phyloP scores from a whole-genome alignment of 2,113 vertebrate species.

The Kryptolebias marmoratus region DNA sequence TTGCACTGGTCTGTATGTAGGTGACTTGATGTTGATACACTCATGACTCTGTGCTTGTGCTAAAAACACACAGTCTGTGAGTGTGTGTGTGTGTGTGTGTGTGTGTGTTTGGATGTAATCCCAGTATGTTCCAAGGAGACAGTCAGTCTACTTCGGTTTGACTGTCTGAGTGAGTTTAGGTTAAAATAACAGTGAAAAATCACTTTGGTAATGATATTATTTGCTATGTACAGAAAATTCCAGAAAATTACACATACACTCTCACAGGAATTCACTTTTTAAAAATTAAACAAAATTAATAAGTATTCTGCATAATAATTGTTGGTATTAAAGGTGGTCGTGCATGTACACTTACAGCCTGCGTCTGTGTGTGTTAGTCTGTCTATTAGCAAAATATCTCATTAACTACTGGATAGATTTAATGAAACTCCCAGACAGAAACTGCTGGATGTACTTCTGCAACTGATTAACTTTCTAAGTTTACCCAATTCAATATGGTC shows the following conservation, averaged over 20 bases:
- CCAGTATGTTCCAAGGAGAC: constrained; percentile 52
- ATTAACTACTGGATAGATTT: no score
- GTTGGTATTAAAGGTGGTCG: background rate
- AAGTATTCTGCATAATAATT: background rate
- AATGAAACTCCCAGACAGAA: no score
- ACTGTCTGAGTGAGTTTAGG: constrained; percentile 38
- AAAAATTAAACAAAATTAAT: no score
- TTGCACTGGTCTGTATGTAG: constrained; percentile 44
- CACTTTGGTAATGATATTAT: constrained; percentile 31
- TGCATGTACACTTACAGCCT: background rate
- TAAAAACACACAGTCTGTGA: constrained; percentile 27
- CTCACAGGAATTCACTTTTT: no score
- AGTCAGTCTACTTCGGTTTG: constrained; percentile 51
- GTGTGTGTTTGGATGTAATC: constrained; percentile 47
- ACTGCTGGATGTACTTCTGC: no score
- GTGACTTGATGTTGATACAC: constrained; percentile 57
- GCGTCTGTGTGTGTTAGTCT: no score
- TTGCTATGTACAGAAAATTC: constrained; percentile 31
- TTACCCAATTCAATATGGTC: no score
- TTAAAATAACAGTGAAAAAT: constrained; percentile 56
- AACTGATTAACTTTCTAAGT: no score
- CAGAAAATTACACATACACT: no score
- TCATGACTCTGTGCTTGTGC: constrained; percentile 51
- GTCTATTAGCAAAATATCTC: no score
- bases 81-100: constrained; percentile 18